Evolutionary conservation across 2,797 vertebrate genomes (phyloP).

Genomic region (Fistularia tabacaria): DNA sequence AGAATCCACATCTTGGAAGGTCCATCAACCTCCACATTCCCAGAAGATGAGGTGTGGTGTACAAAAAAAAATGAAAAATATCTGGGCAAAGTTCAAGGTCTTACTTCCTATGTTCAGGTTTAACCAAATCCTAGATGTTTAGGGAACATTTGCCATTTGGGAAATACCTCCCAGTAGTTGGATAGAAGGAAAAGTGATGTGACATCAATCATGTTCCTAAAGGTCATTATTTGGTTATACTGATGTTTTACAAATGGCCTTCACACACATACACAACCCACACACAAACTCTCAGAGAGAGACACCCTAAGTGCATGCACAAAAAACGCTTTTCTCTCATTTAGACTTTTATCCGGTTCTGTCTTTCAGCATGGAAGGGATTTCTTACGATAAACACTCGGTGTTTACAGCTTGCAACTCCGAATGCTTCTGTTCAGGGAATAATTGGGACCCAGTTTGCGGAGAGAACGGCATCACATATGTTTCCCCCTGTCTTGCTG

Average conservation of each 20-base stretch:
- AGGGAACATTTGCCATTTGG: too few species aligned
- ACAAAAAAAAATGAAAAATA: too few species aligned
- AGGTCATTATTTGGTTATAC: background rate
- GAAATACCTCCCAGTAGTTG: too few species aligned
- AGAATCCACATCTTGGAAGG: too few species aligned
- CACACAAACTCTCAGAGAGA: background rate
- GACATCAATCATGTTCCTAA: background rate
- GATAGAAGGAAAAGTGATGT: background rate
- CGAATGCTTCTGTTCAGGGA: constrained; percentile 77
- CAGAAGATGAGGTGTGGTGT: too few species aligned
- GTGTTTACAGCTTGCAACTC: constrained; percentile 78
- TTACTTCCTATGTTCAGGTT: too few species aligned
- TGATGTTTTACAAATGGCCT: too few species aligned
- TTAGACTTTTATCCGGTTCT: constrained; percentile 2
- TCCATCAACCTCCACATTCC: too few species aligned
- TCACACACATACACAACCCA: background rate
- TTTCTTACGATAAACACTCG: constrained; percentile 46
- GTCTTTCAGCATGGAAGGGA: constrained; percentile 42
- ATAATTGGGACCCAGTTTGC: constrained; percentile 88
- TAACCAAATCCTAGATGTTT: too few species aligned
- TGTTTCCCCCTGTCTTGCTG: constrained; percentile 84
- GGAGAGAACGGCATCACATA: constrained; percentile 84
- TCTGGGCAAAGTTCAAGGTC: too few species aligned
- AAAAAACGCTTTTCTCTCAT: background rate
- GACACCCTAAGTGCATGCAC: background rate